Percentiles rank a stretch among this genome's conserved stretches.
phyloP scores from a whole-genome alignment of 2,888 invertebrate species.

The Eurytoma adleriae region DNA sequence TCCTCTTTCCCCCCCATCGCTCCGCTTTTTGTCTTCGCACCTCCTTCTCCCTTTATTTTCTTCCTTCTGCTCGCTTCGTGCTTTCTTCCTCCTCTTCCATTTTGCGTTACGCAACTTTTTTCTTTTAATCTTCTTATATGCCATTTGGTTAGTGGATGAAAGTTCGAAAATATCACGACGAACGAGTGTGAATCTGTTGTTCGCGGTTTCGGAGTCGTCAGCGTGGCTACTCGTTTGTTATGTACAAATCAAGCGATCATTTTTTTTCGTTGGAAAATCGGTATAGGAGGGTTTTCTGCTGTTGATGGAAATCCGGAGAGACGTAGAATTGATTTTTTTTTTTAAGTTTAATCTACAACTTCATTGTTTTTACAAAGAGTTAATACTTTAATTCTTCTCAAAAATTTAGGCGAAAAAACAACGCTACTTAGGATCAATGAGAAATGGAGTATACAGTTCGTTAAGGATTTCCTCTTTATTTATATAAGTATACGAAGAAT shows the following conservation, averaged over 20 bases:
- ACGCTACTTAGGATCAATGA: no score
- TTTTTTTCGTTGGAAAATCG: constrained; percentile 5
- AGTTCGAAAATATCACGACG: constrained; percentile 55
- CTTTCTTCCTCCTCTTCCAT: constrained; percentile 48
- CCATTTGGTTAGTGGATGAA: constrained; percentile 32
- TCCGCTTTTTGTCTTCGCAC: constrained; percentile 48
- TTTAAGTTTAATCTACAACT: constrained; percentile 17
- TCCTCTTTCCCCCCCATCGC: constrained; percentile 41
- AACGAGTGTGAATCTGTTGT: constrained; percentile 26
- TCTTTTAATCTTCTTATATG: constrained; percentile 20
- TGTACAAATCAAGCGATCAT: constrained; percentile 24
- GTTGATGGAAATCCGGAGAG: constrained; percentile 11
- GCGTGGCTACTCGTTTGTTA: constrained; percentile 7
- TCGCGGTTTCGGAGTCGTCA: constrained; percentile 10
- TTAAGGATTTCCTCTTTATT: no score
- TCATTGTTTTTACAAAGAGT: neutral
- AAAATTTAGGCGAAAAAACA: no score
- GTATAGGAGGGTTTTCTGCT: neutral
- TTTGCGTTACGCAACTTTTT: neutral
- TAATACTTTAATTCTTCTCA: no score
- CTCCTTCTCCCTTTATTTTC: neutral
- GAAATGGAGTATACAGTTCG: no score
- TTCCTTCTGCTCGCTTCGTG: constrained; percentile 50
- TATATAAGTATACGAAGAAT: no score
- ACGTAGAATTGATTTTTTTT: constrained; percentile 24